Evolutionary conservation across 2,797 vertebrate genomes (phyloP).

Genomic region (Alca torda): DNA sequence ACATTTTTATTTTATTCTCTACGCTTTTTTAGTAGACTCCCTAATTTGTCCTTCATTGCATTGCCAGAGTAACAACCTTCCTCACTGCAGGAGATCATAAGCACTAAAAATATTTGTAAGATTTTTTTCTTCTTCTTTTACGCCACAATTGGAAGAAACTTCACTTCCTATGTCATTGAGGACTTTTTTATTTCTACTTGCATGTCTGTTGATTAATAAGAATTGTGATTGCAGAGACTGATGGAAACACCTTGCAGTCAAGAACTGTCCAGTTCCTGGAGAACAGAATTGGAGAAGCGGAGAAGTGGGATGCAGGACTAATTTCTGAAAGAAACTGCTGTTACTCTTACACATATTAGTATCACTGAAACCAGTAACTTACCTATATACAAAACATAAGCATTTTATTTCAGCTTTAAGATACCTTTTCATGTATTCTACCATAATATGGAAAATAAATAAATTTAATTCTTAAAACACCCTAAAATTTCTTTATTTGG

Average conservation of each 20-base stretch:
- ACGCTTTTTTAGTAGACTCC: neutral
- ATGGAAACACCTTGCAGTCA: neutral
- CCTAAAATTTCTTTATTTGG: neutral
- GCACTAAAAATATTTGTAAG: neutral
- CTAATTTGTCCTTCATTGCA: neutral
- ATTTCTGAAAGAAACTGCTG: neutral
- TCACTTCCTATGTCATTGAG: neutral
- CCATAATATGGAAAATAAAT: neutral
- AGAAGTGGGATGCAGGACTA: neutral
- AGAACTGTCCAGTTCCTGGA: neutral
- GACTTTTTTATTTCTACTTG: neutral
- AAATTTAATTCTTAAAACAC: neutral
- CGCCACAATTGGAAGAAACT: neutral
- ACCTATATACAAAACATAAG: neutral
- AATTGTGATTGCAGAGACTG: neutral
- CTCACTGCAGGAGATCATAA: neutral
- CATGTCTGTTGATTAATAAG: neutral
- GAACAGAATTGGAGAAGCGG: neutral
- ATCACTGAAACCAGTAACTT: neutral
- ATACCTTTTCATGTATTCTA: neutral
- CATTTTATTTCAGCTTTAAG: neutral
- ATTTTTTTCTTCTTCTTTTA: neutral
- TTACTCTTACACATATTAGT: neutral
- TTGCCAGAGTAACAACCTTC: neutral
- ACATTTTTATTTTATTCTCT: neutral